Conservation (phyloP, 2,113 vertebrate species). For the Litocranius walleri region DNA sequence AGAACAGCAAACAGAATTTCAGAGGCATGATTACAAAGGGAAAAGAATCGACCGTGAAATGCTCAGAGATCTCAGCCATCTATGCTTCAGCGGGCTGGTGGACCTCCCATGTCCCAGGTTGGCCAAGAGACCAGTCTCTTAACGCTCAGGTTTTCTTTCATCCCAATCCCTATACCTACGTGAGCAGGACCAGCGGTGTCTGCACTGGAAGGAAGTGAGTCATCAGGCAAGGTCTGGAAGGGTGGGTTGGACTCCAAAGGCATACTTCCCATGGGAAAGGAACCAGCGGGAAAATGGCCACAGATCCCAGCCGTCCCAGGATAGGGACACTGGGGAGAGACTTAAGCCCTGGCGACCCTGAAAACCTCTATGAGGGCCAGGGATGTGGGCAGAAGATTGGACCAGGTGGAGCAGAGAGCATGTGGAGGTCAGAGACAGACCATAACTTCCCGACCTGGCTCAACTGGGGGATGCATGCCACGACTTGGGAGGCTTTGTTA, state of each 20-base stretch:
- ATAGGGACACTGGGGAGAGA: background rate
- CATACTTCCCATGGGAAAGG: rapidly evolving
- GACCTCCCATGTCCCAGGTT: background rate
- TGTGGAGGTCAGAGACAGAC: background rate
- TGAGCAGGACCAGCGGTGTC: background rate
- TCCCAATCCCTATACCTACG: background rate
- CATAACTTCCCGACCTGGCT: rapidly evolving
- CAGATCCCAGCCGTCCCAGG: background rate
- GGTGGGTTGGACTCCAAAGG: background rate
- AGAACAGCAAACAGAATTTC: background rate
- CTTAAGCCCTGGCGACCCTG: background rate
- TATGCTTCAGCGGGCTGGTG: background rate
- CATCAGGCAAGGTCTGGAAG: rapidly evolving
- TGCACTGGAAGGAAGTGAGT: background rate
- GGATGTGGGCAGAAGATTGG: background rate
- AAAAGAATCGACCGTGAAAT: background rate
- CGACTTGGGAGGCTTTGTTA: background rate
- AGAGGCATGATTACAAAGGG: background rate
- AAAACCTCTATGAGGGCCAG: background rate
- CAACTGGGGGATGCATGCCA: background rate
- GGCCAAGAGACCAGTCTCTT: background rate
- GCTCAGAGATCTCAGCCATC: background rate
- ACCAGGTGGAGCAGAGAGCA: background rate
- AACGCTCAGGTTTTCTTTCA: background rate
- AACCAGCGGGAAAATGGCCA: background rate